A percentile compares a stretch with the other conserved stretches of the same genome.
Conservation (phyloP, 2,888 invertebrate genomes). For the Phortica okadai region DNA sequence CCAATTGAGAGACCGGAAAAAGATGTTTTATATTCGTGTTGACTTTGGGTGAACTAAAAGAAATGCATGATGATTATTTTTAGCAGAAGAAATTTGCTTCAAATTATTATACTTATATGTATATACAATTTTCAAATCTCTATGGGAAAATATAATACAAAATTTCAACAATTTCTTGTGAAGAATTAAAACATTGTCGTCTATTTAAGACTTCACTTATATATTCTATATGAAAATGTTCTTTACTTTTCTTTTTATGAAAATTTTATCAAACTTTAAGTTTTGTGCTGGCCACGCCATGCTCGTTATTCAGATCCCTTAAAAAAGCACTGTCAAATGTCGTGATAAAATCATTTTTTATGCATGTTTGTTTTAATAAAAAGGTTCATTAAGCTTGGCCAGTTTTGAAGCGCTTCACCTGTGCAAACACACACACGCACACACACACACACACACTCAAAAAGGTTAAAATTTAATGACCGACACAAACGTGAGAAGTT, state of each 20-base stretch:
- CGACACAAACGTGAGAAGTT: slow-evolving; percentile 23
- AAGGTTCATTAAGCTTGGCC: slow-evolving; percentile 17
- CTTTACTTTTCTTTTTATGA: no score
- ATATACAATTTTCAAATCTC: no score
- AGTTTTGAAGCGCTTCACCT: slow-evolving; percentile 15
- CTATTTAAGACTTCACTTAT: no score
- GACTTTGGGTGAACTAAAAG: no score
- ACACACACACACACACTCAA: not conserved
- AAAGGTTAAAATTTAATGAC: slow-evolving; percentile 15
- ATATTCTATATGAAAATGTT: not conserved
- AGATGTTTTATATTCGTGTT: no score
- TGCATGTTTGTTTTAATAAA: slow-evolving; percentile 27
- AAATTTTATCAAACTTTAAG: not conserved
- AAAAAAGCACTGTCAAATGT: slow-evolving; percentile 47
- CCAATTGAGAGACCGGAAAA: no score
- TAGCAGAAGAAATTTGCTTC: no score
- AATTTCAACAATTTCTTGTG: no score
- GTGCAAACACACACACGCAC: not conserved
- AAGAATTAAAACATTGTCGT: no score
- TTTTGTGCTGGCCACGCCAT: not conserved
- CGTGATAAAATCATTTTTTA: slow-evolving; percentile 56
- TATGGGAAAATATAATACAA: no score
- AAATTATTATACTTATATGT: no score
- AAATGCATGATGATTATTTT: no score
- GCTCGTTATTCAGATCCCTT: not conserved